Percentiles rank a stretch among this genome's conserved stretches.
phyloP scores from a whole-genome alignment of 2,113 vertebrate genomes.

The Neotoma lepida region DNA sequence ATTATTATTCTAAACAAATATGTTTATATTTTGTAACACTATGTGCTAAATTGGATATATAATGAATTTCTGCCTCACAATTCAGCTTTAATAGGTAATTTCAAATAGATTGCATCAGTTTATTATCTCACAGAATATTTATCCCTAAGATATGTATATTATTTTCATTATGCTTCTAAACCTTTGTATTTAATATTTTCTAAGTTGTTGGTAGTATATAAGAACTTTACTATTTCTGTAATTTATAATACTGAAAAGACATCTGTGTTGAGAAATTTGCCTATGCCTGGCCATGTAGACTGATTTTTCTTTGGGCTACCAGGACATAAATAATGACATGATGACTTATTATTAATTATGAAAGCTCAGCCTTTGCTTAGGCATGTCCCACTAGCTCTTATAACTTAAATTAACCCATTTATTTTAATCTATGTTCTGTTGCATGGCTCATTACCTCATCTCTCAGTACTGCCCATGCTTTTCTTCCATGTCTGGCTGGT shows the following conservation, averaged over 20 bases:
- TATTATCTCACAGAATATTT: neutral
- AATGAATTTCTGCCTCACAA: neutral
- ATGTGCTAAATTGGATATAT: neutral
- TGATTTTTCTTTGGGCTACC: too few relatives aligned
- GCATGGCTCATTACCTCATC: too few relatives aligned
- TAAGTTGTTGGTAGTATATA: neutral
- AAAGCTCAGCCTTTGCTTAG: too few relatives aligned
- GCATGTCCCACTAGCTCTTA: too few relatives aligned
- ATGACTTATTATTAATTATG: too few relatives aligned
- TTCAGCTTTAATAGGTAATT: neutral
- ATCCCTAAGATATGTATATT: neutral
- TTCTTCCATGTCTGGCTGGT: too few relatives aligned
- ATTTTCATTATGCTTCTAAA: neutral
- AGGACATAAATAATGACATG: too few relatives aligned
- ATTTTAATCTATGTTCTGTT: too few relatives aligned
- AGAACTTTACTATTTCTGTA: neutral
- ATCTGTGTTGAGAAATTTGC: neutral
- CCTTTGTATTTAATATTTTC: neutral
- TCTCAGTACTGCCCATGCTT: too few relatives aligned
- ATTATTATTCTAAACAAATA: neutral
- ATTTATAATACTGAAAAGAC: neutral
- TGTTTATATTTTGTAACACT: neutral
- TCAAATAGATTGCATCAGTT: neutral
- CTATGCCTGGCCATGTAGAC: neutral
- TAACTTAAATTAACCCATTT: too few relatives aligned